Evolutionary conservation across 2,797 vertebrate genomes (phyloP).

Genomic region (Jordanella pulchra): DNA sequence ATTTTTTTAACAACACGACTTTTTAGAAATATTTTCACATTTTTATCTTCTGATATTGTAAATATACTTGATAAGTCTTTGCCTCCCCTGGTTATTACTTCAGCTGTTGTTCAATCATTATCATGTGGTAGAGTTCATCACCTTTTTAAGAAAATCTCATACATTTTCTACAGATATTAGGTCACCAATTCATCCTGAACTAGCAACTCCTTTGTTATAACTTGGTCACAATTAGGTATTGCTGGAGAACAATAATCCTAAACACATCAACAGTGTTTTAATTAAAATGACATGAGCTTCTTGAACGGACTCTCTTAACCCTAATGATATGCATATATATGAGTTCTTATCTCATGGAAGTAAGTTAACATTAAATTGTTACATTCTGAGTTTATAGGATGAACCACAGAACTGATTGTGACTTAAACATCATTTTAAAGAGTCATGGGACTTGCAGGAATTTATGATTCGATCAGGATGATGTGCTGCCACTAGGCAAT

Average conservation of each 20-base stretch:
- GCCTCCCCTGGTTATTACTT: too few species aligned
- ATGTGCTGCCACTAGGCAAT: slow-evolving; percentile 12
- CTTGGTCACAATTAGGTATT: background rate
- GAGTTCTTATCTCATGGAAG: background rate
- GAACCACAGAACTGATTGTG: background rate
- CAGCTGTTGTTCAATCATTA: too few species aligned
- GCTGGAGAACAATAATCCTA: background rate
- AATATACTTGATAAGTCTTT: too few species aligned
- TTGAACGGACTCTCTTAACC: background rate
- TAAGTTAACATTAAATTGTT: background rate
- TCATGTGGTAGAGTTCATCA: background rate
- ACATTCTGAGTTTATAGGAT: background rate
- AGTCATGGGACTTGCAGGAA: background rate
- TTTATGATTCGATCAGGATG: slow-evolving; percentile 25
- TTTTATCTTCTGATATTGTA: too few species aligned
- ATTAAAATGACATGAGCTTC: background rate
- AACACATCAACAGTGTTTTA: background rate
- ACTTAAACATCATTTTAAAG: background rate
- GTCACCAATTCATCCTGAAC: background rate
- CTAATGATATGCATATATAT: background rate
- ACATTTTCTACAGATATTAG: background rate
- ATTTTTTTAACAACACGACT: too few species aligned
- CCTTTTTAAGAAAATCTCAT: background rate
- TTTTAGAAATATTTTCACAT: too few species aligned
- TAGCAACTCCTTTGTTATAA: background rate